Evolutionary conservation across 2,888 invertebrate genomes (phyloP).

Genomic region (Endomychus coccineus): DNA sequence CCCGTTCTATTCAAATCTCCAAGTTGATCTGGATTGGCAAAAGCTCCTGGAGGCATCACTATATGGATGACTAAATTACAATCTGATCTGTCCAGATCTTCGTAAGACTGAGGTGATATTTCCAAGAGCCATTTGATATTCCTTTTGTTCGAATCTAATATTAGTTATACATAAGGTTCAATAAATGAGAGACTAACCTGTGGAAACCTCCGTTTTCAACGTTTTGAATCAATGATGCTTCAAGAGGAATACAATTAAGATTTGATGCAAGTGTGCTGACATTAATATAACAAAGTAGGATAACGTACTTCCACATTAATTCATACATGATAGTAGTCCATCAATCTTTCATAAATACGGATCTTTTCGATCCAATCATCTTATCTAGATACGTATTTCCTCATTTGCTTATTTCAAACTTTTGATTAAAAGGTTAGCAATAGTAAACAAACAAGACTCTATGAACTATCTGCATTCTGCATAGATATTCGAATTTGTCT

Average conservation of each 20-base stretch:
- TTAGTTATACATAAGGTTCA: not conserved
- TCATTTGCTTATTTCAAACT: too few species aligned
- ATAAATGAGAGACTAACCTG: constrained; percentile 31
- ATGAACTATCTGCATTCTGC: too few species aligned
- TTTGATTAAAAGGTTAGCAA: too few species aligned
- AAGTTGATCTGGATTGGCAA: constrained; percentile 44
- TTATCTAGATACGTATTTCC: too few species aligned
- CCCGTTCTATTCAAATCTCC: constrained; percentile 36
- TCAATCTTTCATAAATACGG: too few species aligned
- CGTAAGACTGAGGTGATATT: constrained; percentile 27
- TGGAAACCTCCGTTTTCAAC: constrained; percentile 47
- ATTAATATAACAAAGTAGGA: too few species aligned
- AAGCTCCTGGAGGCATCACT: constrained; percentile 39
- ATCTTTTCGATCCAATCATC: too few species aligned
- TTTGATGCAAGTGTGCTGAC: too few species aligned
- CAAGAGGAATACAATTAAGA: constrained; percentile 31
- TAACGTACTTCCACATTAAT: too few species aligned
- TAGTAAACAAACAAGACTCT: too few species aligned
- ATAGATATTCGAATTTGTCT: too few species aligned
- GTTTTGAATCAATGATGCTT: constrained; percentile 40
- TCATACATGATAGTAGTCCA: too few species aligned
- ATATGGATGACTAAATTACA: constrained; percentile 37
- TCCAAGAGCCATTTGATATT: constrained; percentile 45
- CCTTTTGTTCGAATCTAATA: constrained; percentile 30
- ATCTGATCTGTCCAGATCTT: constrained; percentile 26